Conservation (phyloP, 2,888 invertebrate genomes). For the Drosophila paramelanica region DNA sequence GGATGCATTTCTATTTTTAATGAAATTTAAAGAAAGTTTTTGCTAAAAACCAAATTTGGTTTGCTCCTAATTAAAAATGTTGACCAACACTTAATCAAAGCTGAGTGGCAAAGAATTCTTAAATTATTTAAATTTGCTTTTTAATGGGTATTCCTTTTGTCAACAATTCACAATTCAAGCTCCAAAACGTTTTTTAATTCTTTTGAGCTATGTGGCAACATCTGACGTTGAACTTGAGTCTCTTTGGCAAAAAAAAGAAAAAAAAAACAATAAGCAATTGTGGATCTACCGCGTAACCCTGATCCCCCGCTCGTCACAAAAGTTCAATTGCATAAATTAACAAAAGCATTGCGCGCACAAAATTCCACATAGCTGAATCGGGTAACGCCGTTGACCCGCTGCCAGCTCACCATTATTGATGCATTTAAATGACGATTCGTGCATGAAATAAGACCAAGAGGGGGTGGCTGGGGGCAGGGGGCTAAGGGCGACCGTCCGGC, state of each 20-base stretch:
- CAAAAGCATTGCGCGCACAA: constrained; percentile 50
- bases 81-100: too few relatives aligned
- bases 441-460: not conserved
- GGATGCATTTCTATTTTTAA: constrained; percentile 7
- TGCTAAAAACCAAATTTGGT: constrained; percentile 4
- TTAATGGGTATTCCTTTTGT: too few relatives aligned
- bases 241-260: not conserved
- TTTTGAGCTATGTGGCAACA: constrained; percentile 4
- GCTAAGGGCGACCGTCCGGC: constrained; percentile 19
- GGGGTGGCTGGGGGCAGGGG: not conserved
- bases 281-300: too few relatives aligned
- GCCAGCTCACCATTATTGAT: constrained; percentile 62
- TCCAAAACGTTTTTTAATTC: not conserved
- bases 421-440: constrained; percentile 67
- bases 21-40: not conserved
- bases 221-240: constrained; percentile 24
- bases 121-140: too few relatives aligned
- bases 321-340: constrained; percentile 81
- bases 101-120: too few relatives aligned
- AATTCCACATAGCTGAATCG: constrained; percentile 59
- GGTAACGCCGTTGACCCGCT: constrained; percentile 22
- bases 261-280: constrained; percentile 1
- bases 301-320: constrained; percentile 26
- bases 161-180: too few relatives aligned
- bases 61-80: not conserved